Evolutionary conservation across 2,113 vertebrate genomes (phyloP).

Genomic region (Charadrius vociferus): DNA sequence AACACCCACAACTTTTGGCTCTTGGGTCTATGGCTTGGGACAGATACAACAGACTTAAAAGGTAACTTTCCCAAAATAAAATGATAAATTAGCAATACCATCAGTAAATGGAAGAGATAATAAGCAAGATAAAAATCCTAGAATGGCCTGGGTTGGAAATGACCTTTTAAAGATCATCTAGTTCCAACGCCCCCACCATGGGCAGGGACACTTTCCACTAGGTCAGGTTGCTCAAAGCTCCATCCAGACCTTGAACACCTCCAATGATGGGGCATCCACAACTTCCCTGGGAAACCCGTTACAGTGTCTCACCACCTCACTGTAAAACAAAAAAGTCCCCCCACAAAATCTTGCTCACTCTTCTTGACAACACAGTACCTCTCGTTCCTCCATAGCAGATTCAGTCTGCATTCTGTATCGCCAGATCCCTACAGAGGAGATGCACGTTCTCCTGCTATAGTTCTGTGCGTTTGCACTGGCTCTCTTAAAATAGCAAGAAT

Average conservation of each 20-base stretch:
- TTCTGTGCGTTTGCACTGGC: neutral
- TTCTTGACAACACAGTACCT: neutral
- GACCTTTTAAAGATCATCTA: neutral
- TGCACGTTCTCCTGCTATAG: neutral
- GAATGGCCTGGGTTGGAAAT: neutral
- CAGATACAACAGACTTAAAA: neutral
- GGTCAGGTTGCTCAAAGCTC: neutral
- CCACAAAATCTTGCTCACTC: neutral
- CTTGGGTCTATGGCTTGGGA: neutral
- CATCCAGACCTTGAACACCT: neutral
- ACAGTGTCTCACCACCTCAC: neutral
- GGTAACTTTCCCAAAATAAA: neutral
- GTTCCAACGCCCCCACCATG: rapidly evolving
- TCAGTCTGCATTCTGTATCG: neutral
- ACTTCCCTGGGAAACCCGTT: neutral
- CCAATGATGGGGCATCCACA: neutral
- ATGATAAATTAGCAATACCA: neutral
- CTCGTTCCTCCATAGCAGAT: neutral
- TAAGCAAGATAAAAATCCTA: neutral
- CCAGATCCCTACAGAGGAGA: neutral
- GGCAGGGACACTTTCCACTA: neutral
- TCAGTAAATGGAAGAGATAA: neutral
- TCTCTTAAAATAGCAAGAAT: neutral
- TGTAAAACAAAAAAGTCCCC: neutral
- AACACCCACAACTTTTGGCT: neutral